Conservation (phyloP, 1,140 invertebrate genomes). For the Microplitis demolitor region DNA sequence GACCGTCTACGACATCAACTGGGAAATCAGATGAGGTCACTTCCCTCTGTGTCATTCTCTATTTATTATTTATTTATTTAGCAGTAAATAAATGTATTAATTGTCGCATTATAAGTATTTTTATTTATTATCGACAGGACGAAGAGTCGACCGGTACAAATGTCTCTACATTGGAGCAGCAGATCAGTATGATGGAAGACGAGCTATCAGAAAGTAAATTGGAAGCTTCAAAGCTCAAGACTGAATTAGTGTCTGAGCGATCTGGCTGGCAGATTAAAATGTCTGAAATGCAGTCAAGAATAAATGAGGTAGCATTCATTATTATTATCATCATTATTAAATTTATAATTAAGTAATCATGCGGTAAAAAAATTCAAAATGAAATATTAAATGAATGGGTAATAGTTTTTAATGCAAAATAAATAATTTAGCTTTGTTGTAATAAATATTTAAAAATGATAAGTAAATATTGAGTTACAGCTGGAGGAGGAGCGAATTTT, state of each 20-base stretch:
- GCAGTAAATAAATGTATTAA: background rate
- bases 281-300: conserved; percentile 86
- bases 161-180: conserved; percentile 76
- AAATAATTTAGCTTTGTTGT: background rate
- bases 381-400: background rate
- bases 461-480: conserved; percentile 51
- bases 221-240: conserved; percentile 83
- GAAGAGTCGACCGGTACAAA: conserved; percentile 59
- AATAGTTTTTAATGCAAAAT: too few species aligned
- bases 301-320: conserved; percentile 77
- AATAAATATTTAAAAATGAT: conserved; percentile 10
- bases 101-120: conserved; percentile 14
- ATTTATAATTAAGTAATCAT: too few species aligned
- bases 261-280: conserved; percentile 86
- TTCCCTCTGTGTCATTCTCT: conserved; percentile 47
- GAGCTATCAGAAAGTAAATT: conserved; percentile 83
- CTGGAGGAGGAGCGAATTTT: conserved; percentile 83
- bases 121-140: conserved; percentile 46
- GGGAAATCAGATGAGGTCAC: conserved; percentile 65
- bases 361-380: background rate
- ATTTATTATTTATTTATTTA: background rate
- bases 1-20: conserved; percentile 53
- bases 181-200: conserved; percentile 84
- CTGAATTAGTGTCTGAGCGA: conserved; percentile 86
- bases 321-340: too few species aligned